Percentiles rank a stretch among this genome's conserved stretches.
phyloP scores from a whole-genome alignment of 23 tunicate species.

The Botrylloides violaceus region DNA sequence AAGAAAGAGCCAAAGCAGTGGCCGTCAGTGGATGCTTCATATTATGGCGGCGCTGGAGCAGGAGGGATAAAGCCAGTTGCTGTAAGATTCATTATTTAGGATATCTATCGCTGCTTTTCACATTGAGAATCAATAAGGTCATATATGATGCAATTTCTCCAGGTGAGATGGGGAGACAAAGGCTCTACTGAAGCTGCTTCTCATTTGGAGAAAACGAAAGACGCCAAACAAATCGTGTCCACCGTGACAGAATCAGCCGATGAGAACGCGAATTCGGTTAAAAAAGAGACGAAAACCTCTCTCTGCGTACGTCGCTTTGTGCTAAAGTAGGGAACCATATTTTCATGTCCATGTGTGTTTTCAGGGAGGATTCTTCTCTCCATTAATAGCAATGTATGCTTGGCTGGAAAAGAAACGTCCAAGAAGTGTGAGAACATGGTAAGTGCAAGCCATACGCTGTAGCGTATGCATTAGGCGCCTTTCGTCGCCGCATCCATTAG shows the following conservation, averaged over 20 bases:
- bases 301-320: constrained; percentile 3
- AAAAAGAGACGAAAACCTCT: neutral
- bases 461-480: too few species aligned
- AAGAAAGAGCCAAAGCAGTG: constrained; percentile 31
- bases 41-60: constrained; percentile 77
- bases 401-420: constrained; percentile 1
- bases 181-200: constrained; percentile 71
- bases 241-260: neutral
- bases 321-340: neutral
- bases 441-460: too few species aligned
- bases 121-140: too few species aligned
- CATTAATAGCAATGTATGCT: neutral
- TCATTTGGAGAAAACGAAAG: constrained; percentile 53
- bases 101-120: too few species aligned
- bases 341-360: too few species aligned
- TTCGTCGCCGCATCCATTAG: too few species aligned
- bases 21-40: constrained; percentile 87
- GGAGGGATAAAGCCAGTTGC: constrained; percentile 84
- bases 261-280: constrained; percentile 16
- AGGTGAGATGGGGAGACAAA: constrained; percentile 75
- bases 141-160: too few species aligned
- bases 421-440: neutral
- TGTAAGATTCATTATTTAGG: too few species aligned
- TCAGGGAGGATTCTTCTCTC: too few species aligned
- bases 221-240: constrained; percentile 43